Base-by-base conservation (phyloP, 2,113 vertebrate genomes). In the Pelecanoides urinatrix region DNA sequence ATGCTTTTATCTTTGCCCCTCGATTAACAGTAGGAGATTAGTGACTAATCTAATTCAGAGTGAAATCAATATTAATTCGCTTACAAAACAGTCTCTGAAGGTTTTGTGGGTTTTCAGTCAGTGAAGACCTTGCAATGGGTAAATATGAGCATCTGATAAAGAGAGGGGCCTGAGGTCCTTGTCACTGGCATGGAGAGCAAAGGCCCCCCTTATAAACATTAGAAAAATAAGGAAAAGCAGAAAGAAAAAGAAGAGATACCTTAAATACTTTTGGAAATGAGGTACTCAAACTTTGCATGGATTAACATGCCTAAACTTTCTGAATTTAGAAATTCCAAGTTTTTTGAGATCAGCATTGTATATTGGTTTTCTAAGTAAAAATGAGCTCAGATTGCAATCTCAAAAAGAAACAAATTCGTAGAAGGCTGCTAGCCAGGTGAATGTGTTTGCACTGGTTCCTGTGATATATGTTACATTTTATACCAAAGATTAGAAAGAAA, bases 401-500 rank as follows among this genome's bases (percentile, higher is more conserved):
- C 52, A 86, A 63, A 91, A 86, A 78, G 76, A 94, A 92, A 81
- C 19, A 91, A 94, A 92, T 49, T 72, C 77, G 44, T 75, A 89
- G 76, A 91, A 85, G 84, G 49, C 88, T 91, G 52, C 49, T 84
- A 67, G 82, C 86, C 88, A 95, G 73, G 88, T 92, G 74, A 81
- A 87, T 66, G 61, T 32, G 44, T 91, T 96, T 95, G 83, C 65
- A 63, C 93, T 65, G 49, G 53, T 89, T 81, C 30, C 83, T 92
- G 52, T 75, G 83, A 91, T 94, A 88, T 74, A 83, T 44, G 50
- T 61, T 93, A 63, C 56, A 63, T 45, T 87, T 96, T 92, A 78
- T n/a, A 30, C 13, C 52, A 81, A 86, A 94, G 79, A 91, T 78
- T 90, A 94, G 86, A 96, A 93, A 92, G 83, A 92, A 95, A 96